Evolutionary conservation across 2,797 vertebrate species (phyloP).

Genomic region (Pangasius krempfi): DNA sequence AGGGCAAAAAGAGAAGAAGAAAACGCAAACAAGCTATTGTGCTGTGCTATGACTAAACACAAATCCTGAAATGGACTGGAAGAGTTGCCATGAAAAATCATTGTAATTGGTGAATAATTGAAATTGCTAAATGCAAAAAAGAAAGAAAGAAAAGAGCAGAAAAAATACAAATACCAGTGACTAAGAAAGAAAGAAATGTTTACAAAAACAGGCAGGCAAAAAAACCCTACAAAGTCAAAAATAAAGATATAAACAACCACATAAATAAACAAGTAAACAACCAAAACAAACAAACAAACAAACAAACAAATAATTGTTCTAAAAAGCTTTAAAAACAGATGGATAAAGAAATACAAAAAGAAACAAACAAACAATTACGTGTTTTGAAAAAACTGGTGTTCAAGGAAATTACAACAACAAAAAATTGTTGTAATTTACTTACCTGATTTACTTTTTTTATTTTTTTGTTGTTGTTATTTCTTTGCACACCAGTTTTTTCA

Average conservation of each 20-base stretch:
- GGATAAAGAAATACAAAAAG: no score
- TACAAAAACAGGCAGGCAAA: background rate
- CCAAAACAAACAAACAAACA: no score
- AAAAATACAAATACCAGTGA: background rate
- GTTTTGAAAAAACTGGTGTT: background rate
- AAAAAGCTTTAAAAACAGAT: no score
- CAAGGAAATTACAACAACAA: background rate
- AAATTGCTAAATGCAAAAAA: background rate
- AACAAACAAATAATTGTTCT: no score
- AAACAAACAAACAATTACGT: conserved; percentile 18
- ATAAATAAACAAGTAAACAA: no score
- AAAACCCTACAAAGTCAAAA: background rate
- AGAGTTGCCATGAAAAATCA: conserved; percentile 4
- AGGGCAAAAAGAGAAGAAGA: conserved; percentile 16
- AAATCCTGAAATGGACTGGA: background rate
- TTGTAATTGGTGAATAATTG: conserved; percentile 10
- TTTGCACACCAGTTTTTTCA: no score
- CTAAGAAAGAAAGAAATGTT: conserved; percentile 37
- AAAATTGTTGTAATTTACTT: no score
- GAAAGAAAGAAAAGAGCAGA: background rate
- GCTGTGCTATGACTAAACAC: background rate
- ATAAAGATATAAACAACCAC: no score
- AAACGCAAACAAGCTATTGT: background rate
- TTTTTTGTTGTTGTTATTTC: no score
- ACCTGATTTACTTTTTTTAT: no score